Base-by-base conservation (phyloP, 2,797 vertebrate species). In the Decapterus maruadsi region DNA sequence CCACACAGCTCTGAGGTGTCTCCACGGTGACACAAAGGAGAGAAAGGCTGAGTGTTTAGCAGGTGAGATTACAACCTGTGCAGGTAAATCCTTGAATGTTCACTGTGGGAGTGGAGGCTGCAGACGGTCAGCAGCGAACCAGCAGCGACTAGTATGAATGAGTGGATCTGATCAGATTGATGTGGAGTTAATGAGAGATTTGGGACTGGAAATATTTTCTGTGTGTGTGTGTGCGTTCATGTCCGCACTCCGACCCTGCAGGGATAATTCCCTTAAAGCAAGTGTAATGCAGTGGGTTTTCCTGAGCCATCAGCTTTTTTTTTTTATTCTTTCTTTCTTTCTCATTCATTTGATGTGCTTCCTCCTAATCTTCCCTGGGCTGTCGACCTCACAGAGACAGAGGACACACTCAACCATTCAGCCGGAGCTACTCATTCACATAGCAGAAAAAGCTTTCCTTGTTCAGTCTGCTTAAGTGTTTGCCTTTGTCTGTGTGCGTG, bases 351-450 rank as follows among this genome's bases (percentile, higher is more conserved):
- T 79, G 77, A 89, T 83, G 84, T 62, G 80, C 84, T 78, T 89
- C 86, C 75, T 86, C 81, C 85, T 92, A 90, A 93, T 93, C 91
- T 91, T 91, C 84, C 63, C 71, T 65, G 80, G 87, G 88, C 90
- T 71, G 82, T 84, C 81, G 87, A 91, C 87, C 87, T 91, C 90
- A 86, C 87, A 85, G 80, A 85, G 78, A 87, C 85, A 90, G 81
- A 89, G 80, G 84, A 89, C 83, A 89, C 84, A 83, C 87, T 91
- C 86, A 84, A 31, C 80, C 85, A 81, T 87, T 90, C 85, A 90
- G 80, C 81, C 87, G 45, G 22, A 45, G 82, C 84, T 85, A 65
- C 87, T 90, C 90, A 92, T 93, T 92, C 90, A 89, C 81, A 83
- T 60, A 68, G 80, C 61, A 56, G 74, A 83, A 78, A 90, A 83